A percentile compares a stretch with the other conserved stretches of the same genome.
These are phyloP conservation scores for Drosophila navojoa DNA, from an alignment of 1,140 invertebrate species.

Conservation along the genomic window DNA sequence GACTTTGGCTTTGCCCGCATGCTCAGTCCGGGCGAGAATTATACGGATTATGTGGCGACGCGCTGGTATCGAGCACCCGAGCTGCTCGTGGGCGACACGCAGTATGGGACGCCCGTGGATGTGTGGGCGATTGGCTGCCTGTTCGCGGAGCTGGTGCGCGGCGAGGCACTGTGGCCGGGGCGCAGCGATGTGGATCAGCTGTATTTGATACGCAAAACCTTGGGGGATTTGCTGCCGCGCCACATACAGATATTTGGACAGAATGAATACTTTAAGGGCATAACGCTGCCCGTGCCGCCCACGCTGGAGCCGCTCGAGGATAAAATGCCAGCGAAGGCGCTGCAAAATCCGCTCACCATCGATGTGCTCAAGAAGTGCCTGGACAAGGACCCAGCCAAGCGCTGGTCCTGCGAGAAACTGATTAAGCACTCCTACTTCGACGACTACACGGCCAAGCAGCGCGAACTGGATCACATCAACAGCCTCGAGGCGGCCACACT, in stretches of 20 bases:
- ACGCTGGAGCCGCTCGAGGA: conserved; percentile 92
- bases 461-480: conserved; percentile 73
- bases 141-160: conserved; percentile 96
- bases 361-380: conserved; percentile 97
- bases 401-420: conserved; percentile 96
- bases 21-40: conserved; percentile 98
- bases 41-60: conserved; percentile 99
- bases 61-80: conserved; percentile 99
- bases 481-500: conserved; percentile 71
- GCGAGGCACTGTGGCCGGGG: conserved; percentile 98
- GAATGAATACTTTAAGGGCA: conserved; percentile 97
- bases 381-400: conserved; percentile 95
- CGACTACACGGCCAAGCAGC: conserved; percentile 81
- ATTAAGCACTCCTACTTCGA: conserved; percentile 89
- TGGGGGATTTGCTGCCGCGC: conserved; percentile 95
- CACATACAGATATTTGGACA: conserved; percentile 98
- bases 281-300: conserved; percentile 95
- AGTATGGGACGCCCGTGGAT: conserved; percentile 98
- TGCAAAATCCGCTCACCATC: conserved; percentile 88
- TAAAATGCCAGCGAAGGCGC: conserved; percentile 90
- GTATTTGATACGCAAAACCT: conserved; percentile 96
- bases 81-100: conserved; percentile 97
- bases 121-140: conserved; percentile 92
- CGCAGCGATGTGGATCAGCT: conserved; percentile 99
- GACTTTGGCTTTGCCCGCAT: conserved; percentile 99